These are phyloP conservation scores for Eumaeus atala DNA, from an alignment of 1,140 invertebrate species.

Conservation along the genomic window DNA sequence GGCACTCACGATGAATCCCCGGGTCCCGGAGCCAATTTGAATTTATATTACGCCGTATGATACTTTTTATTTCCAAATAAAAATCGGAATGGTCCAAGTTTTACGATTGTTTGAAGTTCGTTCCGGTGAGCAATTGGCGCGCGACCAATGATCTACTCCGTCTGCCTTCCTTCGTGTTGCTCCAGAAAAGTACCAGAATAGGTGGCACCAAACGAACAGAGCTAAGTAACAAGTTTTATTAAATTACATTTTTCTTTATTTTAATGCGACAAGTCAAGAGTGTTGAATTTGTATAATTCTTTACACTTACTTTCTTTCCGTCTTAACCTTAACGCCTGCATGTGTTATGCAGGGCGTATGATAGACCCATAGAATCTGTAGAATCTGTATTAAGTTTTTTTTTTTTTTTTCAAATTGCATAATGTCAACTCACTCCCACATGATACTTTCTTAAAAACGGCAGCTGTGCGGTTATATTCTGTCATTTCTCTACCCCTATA, in stretches of 20 bases:
- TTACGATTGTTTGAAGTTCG: conserved; percentile 31
- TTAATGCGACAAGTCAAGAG: no score
- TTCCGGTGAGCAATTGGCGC: conserved; percentile 26
- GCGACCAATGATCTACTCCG: conserved; percentile 2
- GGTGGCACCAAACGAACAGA: background rate
- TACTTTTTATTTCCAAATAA: conserved; percentile 36
- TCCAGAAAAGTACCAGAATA: background rate
- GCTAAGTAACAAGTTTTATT: conserved; percentile 1
- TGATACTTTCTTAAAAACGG: no score
- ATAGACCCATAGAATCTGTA: no score
- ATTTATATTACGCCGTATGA: conserved; percentile 33
- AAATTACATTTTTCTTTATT: background rate
- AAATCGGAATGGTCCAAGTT: conserved; percentile 32
- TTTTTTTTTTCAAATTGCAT: no score
- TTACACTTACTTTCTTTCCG: no score
- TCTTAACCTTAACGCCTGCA: no score
- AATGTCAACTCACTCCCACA: no score
- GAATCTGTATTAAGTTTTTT: no score
- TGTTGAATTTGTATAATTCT: no score
- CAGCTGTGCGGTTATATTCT: no score
- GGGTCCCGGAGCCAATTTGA: conserved; percentile 29
- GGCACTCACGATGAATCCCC: conserved; percentile 25
- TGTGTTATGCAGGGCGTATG: no score
- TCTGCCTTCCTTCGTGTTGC: background rate
- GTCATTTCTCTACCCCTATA: no score